Conservation (phyloP, 2,888 invertebrate genomes). For the Limnephilus rhombicus region DNA sequence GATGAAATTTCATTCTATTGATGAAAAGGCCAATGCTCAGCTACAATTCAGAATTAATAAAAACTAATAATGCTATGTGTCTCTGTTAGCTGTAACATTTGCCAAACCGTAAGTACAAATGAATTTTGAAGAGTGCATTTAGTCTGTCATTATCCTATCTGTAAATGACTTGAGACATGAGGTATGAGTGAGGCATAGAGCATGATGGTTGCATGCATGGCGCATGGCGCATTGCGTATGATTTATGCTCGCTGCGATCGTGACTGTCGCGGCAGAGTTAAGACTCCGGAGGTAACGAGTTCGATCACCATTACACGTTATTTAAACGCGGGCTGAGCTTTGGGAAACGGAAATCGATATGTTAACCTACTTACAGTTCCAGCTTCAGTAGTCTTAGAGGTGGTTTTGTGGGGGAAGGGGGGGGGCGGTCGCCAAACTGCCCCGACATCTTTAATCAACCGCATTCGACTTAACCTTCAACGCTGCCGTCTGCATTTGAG, state of each 20-base stretch:
- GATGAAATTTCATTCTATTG: too few relatives aligned
- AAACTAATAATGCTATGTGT: too few relatives aligned
- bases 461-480: neutral
- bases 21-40: too few relatives aligned
- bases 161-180: too few relatives aligned
- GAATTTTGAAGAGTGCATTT: too few relatives aligned
- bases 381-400: neutral
- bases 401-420: neutral
- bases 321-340: constrained; percentile 3
- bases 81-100: too few relatives aligned
- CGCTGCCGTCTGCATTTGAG: neutral
- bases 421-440: neutral
- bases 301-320: neutral
- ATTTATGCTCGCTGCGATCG: neutral
- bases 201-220: neutral
- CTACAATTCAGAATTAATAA: too few relatives aligned
- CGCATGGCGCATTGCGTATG: neutral
- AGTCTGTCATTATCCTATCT: too few relatives aligned
- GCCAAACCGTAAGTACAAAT: too few relatives aligned
- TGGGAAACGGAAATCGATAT: constrained; percentile 55
- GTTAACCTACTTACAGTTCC: constrained; percentile 52
- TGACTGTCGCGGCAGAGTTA: constrained; percentile 39
- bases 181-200: too few relatives aligned
- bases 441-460: neutral
- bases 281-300: neutral